Evolutionary conservation across 1,140 invertebrate genomes (phyloP), one percentile per base, ranked within the genome.

Genomic region (Harlomillsia oculata): DNA sequence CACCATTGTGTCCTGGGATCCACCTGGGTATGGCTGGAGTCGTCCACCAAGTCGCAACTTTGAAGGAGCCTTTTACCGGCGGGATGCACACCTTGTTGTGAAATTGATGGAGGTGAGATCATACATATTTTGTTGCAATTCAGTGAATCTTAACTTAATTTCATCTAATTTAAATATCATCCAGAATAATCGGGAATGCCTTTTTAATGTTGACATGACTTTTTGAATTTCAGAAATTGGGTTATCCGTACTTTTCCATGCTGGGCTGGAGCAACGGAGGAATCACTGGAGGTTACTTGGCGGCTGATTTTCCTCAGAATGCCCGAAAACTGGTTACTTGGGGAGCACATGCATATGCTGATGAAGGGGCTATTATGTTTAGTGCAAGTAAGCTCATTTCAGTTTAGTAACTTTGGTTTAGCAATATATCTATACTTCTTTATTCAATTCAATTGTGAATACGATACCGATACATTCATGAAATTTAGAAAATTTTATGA

Each of bases 191-290:
- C n/a, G n/a, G n/a, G n/a, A n/a, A n/a, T n/a, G n/a, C n/a, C n/a
- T n/a, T n/a, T n/a, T n/a, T n/a, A n/a, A n/a, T n/a, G n/a, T n/a
- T n/a, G n/a, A n/a, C n/a, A n/a, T n/a, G n/a, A n/a, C 2, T 14
- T 41, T 16, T 41, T 49, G 9, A 45, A 64, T n/a, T 70, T 5
- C 61, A 82, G 74, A 71, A 71, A 41, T 67, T 90, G n/a, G 76
- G 78, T 14, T 75, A 82, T 32, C 65, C 74, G 0, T 82, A 81
- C 66, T 89, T 82, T 73, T 89, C 86, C 0, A 63, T 92, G 1
- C 57, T 91, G 23, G 89, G 90, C 0, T 93, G 88, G 86, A 89
- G 85, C 72, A 87, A 92, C 72, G 89, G 89, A 36, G 89, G 85
- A 4, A 87, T 85, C 28, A 82, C 83, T 8, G 80, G 79, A 25